Evolutionary conservation across 2,888 invertebrate genomes (phyloP).

Genomic region (Maniola hyperantus): DNA sequence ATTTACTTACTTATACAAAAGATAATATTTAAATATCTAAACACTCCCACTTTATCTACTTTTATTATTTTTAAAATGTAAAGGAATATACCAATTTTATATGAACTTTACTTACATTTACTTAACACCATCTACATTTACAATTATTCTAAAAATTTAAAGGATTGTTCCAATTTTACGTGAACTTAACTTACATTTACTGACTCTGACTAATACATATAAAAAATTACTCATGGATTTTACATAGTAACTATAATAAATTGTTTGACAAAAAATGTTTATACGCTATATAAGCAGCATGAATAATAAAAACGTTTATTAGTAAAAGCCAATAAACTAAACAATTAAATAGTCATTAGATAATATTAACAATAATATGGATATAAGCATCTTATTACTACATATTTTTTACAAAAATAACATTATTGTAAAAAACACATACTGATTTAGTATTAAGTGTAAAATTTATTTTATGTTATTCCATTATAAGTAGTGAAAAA

Average conservation of each 20-base stretch:
- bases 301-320: not conserved
- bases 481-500: conserved; percentile 14
- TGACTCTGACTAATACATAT: not conserved
- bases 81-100: not conserved
- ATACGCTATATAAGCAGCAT: not conserved
- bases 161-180: not conserved
- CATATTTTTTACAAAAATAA: not conserved
- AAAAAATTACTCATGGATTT: not conserved
- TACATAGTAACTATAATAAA: too few relatives aligned
- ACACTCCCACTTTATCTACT: not conserved
- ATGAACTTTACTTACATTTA: not conserved
- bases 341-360: conserved; percentile 21
- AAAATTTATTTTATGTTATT: conserved; percentile 2
- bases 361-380: not conserved
- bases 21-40: not conserved
- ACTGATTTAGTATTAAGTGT: conserved; percentile 8
- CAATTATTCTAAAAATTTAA: not conserved
- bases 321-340: not conserved
- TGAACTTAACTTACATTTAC: not conserved
- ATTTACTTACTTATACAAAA: not conserved
- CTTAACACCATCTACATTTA: not conserved
- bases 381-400: not conserved
- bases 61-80: not conserved
- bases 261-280: too few relatives aligned
- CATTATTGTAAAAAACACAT: not conserved